Evolutionary conservation across 2,888 invertebrate genomes (phyloP).

Genomic region (Zaprionus obscuricornis): DNA sequence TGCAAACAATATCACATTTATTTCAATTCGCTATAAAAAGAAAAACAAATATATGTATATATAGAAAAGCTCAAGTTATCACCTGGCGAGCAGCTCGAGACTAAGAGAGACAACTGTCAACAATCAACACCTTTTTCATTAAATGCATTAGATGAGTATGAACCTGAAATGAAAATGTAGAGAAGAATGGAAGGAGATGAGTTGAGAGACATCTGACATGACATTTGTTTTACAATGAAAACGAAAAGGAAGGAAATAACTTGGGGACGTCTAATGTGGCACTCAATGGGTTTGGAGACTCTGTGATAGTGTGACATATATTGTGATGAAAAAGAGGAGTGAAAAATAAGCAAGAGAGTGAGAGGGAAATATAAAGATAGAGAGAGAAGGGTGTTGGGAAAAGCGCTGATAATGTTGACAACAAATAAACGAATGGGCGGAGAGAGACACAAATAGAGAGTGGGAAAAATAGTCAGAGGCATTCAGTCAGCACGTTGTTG

Average conservation of each 20-base stretch:
- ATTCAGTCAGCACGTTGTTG: constrained; percentile 61
- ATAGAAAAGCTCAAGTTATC: constrained; percentile 39
- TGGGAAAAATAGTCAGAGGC: constrained; percentile 1
- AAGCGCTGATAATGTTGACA: constrained; percentile 55
- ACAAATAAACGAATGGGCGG: constrained; percentile 46
- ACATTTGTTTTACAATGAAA: constrained; percentile 74
- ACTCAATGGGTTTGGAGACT: constrained; percentile 38
- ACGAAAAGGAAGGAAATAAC: constrained; percentile 74
- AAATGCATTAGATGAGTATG: constrained; percentile 69
- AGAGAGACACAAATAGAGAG: constrained; percentile 21
- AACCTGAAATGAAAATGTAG: constrained; percentile 5
- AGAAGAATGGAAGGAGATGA: constrained; percentile 17
- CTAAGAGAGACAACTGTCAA: constrained; percentile 59
- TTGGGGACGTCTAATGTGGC: constrained; percentile 42
- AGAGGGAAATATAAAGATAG: background rate
- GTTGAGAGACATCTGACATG: constrained; percentile 49
- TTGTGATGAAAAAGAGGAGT: too few species aligned
- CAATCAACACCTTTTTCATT: constrained; percentile 79
- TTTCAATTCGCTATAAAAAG: constrained; percentile 45
- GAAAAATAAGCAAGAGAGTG: too few species aligned
- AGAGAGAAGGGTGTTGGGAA: background rate
- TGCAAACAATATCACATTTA: constrained; percentile 44
- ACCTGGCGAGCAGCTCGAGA: constrained; percentile 21
- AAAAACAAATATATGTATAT: constrained; percentile 56
- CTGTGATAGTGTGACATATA: constrained; percentile 39